Conservation (phyloP, 1,140 invertebrate genomes). For the Drosophila pandora region DNA sequence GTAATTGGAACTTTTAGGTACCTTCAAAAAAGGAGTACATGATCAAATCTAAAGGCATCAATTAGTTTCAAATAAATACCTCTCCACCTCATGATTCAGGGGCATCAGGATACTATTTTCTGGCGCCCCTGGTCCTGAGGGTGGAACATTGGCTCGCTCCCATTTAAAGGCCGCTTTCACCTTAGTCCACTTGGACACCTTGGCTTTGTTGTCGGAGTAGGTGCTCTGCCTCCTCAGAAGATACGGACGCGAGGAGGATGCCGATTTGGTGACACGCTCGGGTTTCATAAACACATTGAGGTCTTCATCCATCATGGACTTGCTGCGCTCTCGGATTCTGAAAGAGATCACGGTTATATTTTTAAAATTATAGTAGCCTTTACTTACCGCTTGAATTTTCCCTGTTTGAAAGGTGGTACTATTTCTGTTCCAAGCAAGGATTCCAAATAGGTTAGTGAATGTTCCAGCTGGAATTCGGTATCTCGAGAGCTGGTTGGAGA, state of each 20-base stretch:
- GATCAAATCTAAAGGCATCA: too few relatives aligned
- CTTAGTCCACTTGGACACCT: constrained; percentile 90
- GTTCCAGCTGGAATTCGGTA: constrained; percentile 85
- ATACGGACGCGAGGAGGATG: constrained; percentile 54
- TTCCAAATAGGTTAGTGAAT: constrained; percentile 86
- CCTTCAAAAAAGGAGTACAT: constrained; percentile 9
- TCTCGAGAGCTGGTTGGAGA: constrained; percentile 57
- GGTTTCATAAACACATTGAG: constrained; percentile 61
- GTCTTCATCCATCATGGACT: constrained; percentile 84
- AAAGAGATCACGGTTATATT: not conserved
- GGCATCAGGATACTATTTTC: constrained; percentile 80
- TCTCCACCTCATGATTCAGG: constrained; percentile 79
- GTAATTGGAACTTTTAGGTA: constrained; percentile 84
- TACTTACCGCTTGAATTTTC: constrained; percentile 63
- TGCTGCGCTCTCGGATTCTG: constrained; percentile 83
- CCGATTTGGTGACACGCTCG: constrained; percentile 46
- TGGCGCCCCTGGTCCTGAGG: constrained; percentile 65
- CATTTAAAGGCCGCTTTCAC: constrained; percentile 92
- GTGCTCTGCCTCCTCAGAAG: constrained; percentile 75
- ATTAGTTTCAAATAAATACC: constrained; percentile 11
- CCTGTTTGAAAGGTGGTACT: constrained; percentile 60
- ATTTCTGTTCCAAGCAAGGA: constrained; percentile 65
- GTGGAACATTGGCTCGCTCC: constrained; percentile 86
- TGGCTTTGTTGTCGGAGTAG: constrained; percentile 79
- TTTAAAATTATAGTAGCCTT: not conserved